Evolutionary conservation across 2,797 vertebrate genomes (phyloP), one percentile per base, ranked within the genome.

Genomic region (Danionella dracula): DNA sequence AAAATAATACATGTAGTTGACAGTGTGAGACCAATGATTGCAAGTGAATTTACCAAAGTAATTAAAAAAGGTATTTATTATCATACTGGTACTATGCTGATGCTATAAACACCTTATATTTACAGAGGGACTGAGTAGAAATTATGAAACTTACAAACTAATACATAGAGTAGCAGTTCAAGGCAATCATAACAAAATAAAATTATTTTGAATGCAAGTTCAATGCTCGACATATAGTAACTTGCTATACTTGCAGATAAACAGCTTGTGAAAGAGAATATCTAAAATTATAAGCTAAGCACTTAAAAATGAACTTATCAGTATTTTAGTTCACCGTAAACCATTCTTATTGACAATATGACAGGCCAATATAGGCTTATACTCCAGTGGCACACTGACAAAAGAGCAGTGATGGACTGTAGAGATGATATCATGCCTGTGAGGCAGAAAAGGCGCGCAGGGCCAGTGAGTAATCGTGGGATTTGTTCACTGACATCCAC

Each of bases 401-500:
- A 66, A 56, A 66, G 63, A 29, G 2, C 1, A 0, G 5, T 16
- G 2, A 6, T 49, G 41, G 5, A 4, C 35, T 27, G 76, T 81
- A 79, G 70, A 79, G 76, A 82, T 76, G 56, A 62, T 76, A 80
- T 84, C 78, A 74, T 77, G 67, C 75, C 79, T 82, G 77, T 76
- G n/a, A 46, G 62, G 37, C 74, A 76, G 74, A 76, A 72, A 71
- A 70, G 55, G 34, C 74, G 63, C 71, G 66, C 44, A 63, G 75
- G 71, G 40, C 53, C 51, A 57, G 55, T 66, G 75, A 83, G 69
- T 78, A 81, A 84, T 84, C 71, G 68, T 42, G 70, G 34, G 42
- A 84, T 75, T 27, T 84, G 78, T 81, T 84, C 82, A 83, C 83
- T 82, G 79, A 72, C 79, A 81, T 86, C 82, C 80, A 82, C 75